A percentile compares a stretch with the other conserved stretches of the same genome.
Conservation (phyloP, 2,797 vertebrate species). For the Margarornis squamiger region DNA sequence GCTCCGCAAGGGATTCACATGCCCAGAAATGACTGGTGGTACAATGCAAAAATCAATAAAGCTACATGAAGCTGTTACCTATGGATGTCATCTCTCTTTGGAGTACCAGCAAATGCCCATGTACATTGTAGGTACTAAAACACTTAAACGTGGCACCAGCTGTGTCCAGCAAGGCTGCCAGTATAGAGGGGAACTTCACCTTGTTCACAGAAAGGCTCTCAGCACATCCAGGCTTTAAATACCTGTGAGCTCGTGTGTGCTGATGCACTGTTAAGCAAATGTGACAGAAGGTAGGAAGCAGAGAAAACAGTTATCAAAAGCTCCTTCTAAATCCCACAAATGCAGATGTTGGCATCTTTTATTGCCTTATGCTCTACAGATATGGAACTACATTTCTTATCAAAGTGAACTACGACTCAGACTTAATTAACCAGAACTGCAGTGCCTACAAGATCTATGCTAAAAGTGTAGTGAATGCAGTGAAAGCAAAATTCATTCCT, state of each 20-base stretch:
- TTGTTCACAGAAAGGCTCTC: neutral
- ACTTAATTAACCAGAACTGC: constrained; percentile 43
- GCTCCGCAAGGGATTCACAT: neutral
- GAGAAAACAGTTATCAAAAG: constrained; percentile 45
- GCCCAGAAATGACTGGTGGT: neutral
- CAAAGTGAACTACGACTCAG: neutral
- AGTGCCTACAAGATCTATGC: neutral
- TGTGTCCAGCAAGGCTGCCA: neutral
- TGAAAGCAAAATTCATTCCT: constrained; percentile 7
- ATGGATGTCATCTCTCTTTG: accelerated
- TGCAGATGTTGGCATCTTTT: neutral
- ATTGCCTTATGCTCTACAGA: constrained; percentile 17
- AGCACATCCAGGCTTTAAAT: neutral
- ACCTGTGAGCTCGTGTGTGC: neutral
- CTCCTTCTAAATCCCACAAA: constrained; percentile 33
- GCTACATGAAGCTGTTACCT: neutral
- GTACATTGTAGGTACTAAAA: neutral
- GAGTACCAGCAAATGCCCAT: neutral
- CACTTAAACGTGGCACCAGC: neutral
- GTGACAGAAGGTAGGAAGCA: constrained; percentile 7
- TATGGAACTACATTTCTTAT: constrained; percentile 18
- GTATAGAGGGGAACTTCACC: neutral
- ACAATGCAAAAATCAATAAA: constrained; percentile 1
- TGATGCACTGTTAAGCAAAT: neutral
- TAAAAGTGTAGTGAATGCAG: neutral